Evolutionary conservation across 2,797 vertebrate genomes (phyloP).

Genomic region (Coregonus suidteri): DNA sequence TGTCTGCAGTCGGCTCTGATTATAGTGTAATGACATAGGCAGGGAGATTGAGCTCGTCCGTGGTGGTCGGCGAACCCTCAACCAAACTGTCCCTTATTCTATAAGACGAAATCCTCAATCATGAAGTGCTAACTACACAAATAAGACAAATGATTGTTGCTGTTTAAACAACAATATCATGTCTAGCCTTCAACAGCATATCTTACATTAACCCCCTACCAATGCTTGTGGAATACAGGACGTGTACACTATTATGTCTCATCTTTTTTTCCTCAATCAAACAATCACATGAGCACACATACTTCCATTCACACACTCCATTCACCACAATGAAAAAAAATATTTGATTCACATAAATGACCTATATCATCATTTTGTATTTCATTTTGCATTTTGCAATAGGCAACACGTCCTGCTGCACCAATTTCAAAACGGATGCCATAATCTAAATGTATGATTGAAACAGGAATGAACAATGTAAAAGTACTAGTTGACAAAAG

Average conservation of each 20-base stretch:
- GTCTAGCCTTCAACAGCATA: background rate
- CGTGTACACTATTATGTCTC: background rate
- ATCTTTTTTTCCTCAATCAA: background rate
- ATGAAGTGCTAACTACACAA: background rate
- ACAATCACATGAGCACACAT: constrained; percentile 10
- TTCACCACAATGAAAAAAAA: constrained; percentile 18
- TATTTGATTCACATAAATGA: constrained; percentile 3
- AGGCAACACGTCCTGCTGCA: background rate
- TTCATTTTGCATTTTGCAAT: constrained; percentile 32
- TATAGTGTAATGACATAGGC: background rate
- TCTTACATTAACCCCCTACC: background rate
- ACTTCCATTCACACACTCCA: background rate
- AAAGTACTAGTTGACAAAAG: constrained; percentile 59
- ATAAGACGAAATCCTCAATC: background rate
- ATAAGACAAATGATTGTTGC: background rate
- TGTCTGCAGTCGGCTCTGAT: background rate
- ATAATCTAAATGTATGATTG: constrained; percentile 16
- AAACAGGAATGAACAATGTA: constrained; percentile 35
- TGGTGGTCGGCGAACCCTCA: background rate
- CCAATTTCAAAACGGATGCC: constrained; percentile 29
- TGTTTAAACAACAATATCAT: background rate
- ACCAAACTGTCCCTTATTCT: background rate
- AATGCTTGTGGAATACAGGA: background rate
- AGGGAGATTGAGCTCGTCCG: background rate
- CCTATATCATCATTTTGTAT: background rate